Evolutionary conservation across 2,113 vertebrate genomes (phyloP), one percentile per base, ranked within the genome.

Genomic region (Leptobrachium ailaonicum): DNA sequence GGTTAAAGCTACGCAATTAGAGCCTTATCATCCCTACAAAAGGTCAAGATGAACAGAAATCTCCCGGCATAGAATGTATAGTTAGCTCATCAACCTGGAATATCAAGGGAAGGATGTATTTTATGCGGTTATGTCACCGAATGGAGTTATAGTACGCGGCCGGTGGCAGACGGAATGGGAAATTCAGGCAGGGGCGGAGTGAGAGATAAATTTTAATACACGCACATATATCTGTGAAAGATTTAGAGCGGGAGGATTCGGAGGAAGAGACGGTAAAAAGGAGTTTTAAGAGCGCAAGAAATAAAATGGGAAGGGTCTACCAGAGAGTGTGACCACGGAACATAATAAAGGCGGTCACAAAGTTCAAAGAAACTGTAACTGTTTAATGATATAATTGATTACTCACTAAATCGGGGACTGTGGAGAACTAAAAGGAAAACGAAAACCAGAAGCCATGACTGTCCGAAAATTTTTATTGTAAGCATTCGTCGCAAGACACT

Each of bases 191-290:
- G 45, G 63, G 74, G 63, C 66, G 62, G 63, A 67, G 32, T 53
- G 74, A 13, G 62, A 40, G 11, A 68, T 54, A 68, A 64, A 76
- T 76, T 66, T 67, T 54, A 67, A 76, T 75, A 5, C 32, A 56
- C 53, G 64, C 3, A 67, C 64, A 54, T 56, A 43, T 66, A 76
- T 68, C 62, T 50, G 62, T 8, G 43, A 41, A 44, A 67, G 75
- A 67, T 56, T 67, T 53, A 68, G 58, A 41, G 43, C n/a, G 43
- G 40, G 53, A 56, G 12, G 20, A 73, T 41, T 58, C 68, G 4
- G 68, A 70, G 54, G 7, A 14, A 58, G 53, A 73, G 53, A 60
- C 71, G 60, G 71, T 73, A 73, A 42, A n/a, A 58, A 40, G 8
- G 41, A 1, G 40, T 73, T 58, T 73, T 58, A 58, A 58, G 71